These are phyloP conservation scores for Oreochromis mossambicus DNA, from an alignment of 2,797 vertebrate species.

Conservation along the genomic window DNA sequence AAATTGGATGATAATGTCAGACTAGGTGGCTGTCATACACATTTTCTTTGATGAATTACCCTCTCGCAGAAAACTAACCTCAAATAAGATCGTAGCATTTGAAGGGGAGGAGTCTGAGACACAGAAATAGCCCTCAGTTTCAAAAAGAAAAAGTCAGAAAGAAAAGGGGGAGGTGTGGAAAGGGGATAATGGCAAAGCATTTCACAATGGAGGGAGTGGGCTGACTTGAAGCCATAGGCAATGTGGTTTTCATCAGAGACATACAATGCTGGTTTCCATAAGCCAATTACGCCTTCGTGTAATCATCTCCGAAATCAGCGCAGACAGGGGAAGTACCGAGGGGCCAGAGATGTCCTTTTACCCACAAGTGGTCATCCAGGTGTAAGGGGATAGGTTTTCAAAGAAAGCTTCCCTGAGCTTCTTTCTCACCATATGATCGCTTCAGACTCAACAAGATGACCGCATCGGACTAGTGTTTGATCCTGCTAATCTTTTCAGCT, in stretches of 20 bases:
- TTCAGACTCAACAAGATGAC: slow-evolving; percentile 22
- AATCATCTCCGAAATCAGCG: slow-evolving; percentile 33
- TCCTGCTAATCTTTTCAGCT: slow-evolving; percentile 61
- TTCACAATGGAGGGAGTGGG: slow-evolving; percentile 63
- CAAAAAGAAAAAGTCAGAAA: slow-evolving; percentile 22
- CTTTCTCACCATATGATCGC: slow-evolving; percentile 37
- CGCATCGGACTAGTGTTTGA: slow-evolving; percentile 36
- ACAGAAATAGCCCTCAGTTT: slow-evolving; percentile 55
- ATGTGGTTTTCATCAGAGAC: slow-evolving; percentile 71
- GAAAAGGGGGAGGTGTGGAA: slow-evolving; percentile 15
- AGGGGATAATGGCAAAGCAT: slow-evolving; percentile 34
- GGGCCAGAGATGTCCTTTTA: not conserved
- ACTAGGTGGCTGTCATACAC: slow-evolving; percentile 34
- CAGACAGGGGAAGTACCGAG: slow-evolving; percentile 35
- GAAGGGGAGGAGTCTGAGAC: slow-evolving; percentile 37
- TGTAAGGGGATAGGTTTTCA: slow-evolving; percentile 31
- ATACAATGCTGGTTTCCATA: slow-evolving; percentile 49
- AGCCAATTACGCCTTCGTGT: slow-evolving; percentile 46
- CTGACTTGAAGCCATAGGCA: slow-evolving; percentile 54
- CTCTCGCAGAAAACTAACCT: slow-evolving; percentile 27
- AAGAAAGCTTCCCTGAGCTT: slow-evolving; percentile 14
- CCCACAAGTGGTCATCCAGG: slow-evolving; percentile 45
- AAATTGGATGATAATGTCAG: slow-evolving; percentile 19
- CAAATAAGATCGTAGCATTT: slow-evolving; percentile 51
- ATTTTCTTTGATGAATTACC: slow-evolving; percentile 58